phyloP scores from a whole-genome alignment of 1,140 invertebrate genomes.

The Vollenhovia emeryi region DNA sequence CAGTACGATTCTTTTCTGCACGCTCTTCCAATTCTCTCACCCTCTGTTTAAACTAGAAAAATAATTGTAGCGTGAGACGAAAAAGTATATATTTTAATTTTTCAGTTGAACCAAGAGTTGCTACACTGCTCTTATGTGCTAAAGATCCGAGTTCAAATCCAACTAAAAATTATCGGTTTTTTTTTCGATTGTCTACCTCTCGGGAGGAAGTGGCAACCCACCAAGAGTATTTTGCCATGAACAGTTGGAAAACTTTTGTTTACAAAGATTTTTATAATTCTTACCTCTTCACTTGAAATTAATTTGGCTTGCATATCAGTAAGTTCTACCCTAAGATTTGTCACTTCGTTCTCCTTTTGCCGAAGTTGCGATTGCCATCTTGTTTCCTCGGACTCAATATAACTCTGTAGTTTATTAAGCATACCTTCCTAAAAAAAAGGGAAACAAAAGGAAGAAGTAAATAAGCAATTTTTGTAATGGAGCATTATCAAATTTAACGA shows the following conservation, averaged over 20 bases:
- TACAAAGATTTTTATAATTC: neutral
- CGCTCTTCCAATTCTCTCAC: conserved; percentile 74
- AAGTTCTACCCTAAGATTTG: conserved; percentile 85
- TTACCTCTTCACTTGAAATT: conserved; percentile 70
- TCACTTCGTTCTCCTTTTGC: conserved; percentile 88
- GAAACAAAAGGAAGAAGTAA: too few species aligned
- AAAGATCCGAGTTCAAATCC: too few species aligned
- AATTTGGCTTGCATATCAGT: conserved; percentile 76
- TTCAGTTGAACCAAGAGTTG: too few species aligned
- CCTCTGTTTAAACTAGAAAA: conserved; percentile 73
- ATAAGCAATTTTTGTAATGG: neutral
- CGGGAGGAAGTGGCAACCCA: too few species aligned
- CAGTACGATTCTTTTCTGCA: conserved; percentile 62
- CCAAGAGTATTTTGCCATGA: too few species aligned
- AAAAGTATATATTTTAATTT: neutral
- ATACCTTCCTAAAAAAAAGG: conserved; percentile 88
- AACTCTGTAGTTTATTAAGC: conserved; percentile 89
- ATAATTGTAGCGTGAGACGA: neutral
- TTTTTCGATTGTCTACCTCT: too few species aligned
- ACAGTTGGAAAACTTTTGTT: too few species aligned
- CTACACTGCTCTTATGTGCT: too few species aligned
- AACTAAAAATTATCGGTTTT: too few species aligned
- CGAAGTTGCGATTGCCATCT: conserved; percentile 88
- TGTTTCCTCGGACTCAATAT: conserved; percentile 89
- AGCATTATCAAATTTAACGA: conserved; percentile 24